phyloP scores from a whole-genome alignment of 1,140 invertebrate species.

The Oreohelix idahoensis region DNA sequence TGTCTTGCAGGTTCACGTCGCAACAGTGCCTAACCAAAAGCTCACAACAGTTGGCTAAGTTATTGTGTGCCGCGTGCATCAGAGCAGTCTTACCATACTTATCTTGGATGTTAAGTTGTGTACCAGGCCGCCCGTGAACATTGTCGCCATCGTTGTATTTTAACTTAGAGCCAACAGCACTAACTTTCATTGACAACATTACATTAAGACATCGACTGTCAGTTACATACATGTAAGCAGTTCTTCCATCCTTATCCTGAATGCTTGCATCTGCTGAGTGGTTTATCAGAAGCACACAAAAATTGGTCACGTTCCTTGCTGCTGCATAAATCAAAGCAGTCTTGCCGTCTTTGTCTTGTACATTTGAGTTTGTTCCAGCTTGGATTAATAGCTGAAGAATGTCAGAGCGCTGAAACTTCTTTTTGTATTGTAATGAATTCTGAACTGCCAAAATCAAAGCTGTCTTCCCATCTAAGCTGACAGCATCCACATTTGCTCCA shows the following conservation, averaged over 20 bases:
- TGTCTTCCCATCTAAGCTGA: not conserved
- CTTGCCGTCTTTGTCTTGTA: conserved; percentile 4
- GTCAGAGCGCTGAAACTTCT: not conserved
- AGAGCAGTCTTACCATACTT: not conserved
- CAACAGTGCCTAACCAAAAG: not conserved
- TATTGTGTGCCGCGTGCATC: not conserved
- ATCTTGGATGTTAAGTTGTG: not conserved
- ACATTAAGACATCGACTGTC: not conserved
- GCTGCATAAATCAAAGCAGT: not conserved
- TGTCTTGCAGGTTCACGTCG: not conserved
- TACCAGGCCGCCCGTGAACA: not conserved
- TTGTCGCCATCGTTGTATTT: not conserved
- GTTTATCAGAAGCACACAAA: not conserved
- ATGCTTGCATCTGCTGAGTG: not conserved
- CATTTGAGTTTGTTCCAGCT: not conserved
- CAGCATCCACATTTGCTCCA: not conserved
- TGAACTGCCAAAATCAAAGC: conserved; percentile 1
- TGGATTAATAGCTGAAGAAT: not conserved
- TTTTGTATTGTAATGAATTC: conserved; percentile 6
- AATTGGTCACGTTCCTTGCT: not conserved
- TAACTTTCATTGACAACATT: not conserved
- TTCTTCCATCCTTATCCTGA: not conserved
- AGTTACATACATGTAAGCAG: not conserved
- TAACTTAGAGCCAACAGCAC: not conserved
- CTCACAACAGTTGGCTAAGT: not conserved